phyloP scores from a whole-genome alignment of 2,888 invertebrate species.

The Lepidocyrtinus sp. region DNA sequence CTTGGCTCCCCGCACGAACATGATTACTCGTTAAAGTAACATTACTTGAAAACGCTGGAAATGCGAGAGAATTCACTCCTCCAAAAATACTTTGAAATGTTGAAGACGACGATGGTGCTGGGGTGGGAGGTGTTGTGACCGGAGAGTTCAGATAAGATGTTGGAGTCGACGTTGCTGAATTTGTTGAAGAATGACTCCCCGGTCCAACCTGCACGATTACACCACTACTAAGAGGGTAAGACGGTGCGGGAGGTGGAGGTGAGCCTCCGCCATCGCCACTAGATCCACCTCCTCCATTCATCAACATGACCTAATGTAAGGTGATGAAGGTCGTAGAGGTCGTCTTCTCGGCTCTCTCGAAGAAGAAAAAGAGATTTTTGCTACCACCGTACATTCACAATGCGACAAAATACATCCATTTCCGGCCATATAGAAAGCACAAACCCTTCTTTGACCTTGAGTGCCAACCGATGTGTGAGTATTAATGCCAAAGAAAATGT shows the following conservation, averaged over 20 bases:
- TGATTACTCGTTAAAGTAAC: constrained; percentile 52
- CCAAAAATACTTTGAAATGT: constrained; percentile 38
- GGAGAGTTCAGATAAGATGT: constrained; percentile 38
- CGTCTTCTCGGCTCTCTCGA: neutral
- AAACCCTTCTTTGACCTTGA: constrained; percentile 8
- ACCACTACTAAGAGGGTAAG: constrained; percentile 9
- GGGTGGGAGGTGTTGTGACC: constrained; percentile 47
- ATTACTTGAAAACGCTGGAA: constrained; percentile 52
- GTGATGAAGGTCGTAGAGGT: neutral
- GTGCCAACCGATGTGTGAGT: neutral
- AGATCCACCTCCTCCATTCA: constrained; percentile 25
- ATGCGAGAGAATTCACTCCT: constrained; percentile 33
- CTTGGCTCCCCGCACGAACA: constrained; percentile 47
- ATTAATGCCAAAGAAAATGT: neutral
- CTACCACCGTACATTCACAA: constrained; percentile 1
- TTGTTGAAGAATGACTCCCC: constrained; percentile 36
- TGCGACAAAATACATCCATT: neutral
- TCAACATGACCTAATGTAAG: constrained; percentile 5
- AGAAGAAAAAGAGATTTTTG: neutral
- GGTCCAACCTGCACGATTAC: constrained; percentile 50
- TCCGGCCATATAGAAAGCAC: neutral
- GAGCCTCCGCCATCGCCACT: constrained; percentile 24
- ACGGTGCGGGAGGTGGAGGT: constrained; percentile 42
- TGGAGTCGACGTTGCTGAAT: constrained; percentile 40
- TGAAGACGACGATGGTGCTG: constrained; percentile 37